Evolutionary conservation across 2,113 vertebrate species (phyloP).

Genomic region (Xenus cinereus): DNA sequence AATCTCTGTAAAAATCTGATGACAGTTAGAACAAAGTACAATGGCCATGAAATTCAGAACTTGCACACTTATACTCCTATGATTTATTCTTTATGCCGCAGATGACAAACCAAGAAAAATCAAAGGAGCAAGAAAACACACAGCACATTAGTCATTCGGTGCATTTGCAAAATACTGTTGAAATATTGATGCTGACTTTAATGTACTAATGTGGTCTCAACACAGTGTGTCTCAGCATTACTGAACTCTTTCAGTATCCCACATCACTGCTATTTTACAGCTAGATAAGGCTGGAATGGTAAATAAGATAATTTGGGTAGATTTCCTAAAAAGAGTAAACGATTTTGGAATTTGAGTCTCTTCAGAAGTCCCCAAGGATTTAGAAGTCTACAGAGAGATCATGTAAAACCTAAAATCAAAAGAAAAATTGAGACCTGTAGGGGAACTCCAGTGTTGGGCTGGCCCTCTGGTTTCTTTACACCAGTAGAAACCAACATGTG

Average conservation of each 20-base stretch:
- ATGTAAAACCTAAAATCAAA: background rate
- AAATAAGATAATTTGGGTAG: background rate
- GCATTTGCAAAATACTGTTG: background rate
- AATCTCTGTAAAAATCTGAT: background rate
- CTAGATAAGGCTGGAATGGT: background rate
- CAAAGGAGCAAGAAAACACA: background rate
- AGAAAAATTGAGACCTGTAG: background rate
- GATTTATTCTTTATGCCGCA: background rate
- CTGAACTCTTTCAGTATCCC: background rate
- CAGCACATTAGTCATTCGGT: background rate
- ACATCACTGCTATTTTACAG: background rate
- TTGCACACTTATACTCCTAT: background rate
- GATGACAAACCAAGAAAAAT: conserved; percentile 18
- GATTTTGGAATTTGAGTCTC: background rate
- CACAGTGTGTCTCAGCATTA: background rate
- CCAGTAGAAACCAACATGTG: background rate
- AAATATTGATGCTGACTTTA: conserved; percentile 11
- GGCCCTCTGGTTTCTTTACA: background rate
- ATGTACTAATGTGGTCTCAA: background rate
- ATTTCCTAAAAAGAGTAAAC: background rate
- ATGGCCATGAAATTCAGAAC: background rate
- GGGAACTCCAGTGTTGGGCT: background rate
- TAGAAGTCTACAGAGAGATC: background rate
- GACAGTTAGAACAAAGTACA: background rate
- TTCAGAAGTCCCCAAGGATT: background rate